A percentile compares a stretch with the other conserved stretches of the same genome.
Evolutionary conservation across 2,888 invertebrate genomes (phyloP).

Genomic region (Idaea biselata): DNA sequence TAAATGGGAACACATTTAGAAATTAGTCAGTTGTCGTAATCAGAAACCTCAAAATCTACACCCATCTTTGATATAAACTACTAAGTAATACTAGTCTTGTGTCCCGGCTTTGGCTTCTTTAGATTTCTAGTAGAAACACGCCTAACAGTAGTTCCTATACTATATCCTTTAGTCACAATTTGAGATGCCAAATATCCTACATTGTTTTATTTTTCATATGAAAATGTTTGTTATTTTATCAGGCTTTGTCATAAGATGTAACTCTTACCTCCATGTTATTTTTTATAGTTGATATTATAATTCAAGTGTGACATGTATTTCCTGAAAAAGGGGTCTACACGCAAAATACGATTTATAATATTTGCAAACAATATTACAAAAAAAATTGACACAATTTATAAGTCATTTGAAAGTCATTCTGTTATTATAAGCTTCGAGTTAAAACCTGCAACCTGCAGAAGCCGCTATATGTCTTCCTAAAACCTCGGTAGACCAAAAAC

Average conservation of each 20-base stretch:
- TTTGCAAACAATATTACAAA: not conserved
- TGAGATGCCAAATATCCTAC: not conserved
- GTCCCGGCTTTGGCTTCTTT: conserved; percentile 10
- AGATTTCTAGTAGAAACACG: conserved; percentile 2
- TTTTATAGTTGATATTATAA: not conserved
- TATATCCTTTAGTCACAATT: not conserved
- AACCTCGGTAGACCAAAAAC: too few relatives aligned
- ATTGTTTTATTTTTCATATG: not conserved
- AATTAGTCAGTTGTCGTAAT: too few relatives aligned
- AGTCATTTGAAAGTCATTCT: not conserved
- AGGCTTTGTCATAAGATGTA: not conserved
- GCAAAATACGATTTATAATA: not conserved
- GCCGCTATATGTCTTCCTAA: too few relatives aligned
- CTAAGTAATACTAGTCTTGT: not conserved
- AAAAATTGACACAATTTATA: not conserved
- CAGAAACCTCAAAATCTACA: not conserved
- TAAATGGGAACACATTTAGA: too few relatives aligned
- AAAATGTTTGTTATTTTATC: not conserved
- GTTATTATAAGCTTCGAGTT: too few relatives aligned
- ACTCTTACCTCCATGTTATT: not conserved
- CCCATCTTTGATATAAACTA: not conserved
- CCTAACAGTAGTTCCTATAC: not conserved
- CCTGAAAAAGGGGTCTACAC: not conserved
- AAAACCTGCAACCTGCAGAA: too few relatives aligned
- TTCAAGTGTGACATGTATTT: not conserved